Base-by-base conservation (phyloP, 2,888 invertebrate species). In the Caenorhabditis becei region DNA sequence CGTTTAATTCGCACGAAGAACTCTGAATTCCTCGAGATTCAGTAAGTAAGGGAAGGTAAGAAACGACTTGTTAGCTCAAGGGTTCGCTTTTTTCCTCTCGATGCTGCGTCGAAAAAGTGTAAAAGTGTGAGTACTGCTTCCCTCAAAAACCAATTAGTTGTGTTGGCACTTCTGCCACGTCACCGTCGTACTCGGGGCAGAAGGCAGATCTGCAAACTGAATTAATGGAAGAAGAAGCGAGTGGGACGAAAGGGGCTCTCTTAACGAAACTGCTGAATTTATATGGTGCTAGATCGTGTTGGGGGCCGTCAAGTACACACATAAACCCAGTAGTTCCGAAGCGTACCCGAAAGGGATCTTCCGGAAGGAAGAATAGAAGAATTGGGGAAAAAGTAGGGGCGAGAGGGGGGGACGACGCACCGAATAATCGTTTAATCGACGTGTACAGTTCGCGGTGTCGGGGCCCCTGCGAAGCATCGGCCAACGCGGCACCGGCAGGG, bases 111-210 rank as follows among this genome's bases (percentile, higher is more conserved):
- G 28, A 51, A 32, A 63, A 61, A 20, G 18, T 18, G 10, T 14
- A 49, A 26, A 23, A 62, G 41, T 18, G 32, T 47, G 32, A 26
- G 18, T 44, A 16, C 37, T 59, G 20, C 20, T 63, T 53, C 23
- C 26, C 5, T 14, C n/a, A 54, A 41, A 66, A 41, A 41, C 41
- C n/a, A 56, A 41, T 41, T 41, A 41, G 35, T 35, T 10, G 35
- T 8, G 35, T 35, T 35, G 41, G 41, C 41, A 53, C 26, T 53
- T 53, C 11, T 26, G 53, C 23, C 53, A 53, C 53, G 26, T 53
- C 26, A 53, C 18, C 97, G 98, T 98, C 5, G 97, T 97, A 26
- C 62, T 63, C 72, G 63, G 16, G 4, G 18, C 5, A 18, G 20
- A 35, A 32, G 28, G 18, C 53, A 11, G 11, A 58, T n/a, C 58